These are phyloP conservation scores for Coregonus ussuriensis DNA, from an alignment of 2,797 vertebrate species.

Conservation along the genomic window DNA sequence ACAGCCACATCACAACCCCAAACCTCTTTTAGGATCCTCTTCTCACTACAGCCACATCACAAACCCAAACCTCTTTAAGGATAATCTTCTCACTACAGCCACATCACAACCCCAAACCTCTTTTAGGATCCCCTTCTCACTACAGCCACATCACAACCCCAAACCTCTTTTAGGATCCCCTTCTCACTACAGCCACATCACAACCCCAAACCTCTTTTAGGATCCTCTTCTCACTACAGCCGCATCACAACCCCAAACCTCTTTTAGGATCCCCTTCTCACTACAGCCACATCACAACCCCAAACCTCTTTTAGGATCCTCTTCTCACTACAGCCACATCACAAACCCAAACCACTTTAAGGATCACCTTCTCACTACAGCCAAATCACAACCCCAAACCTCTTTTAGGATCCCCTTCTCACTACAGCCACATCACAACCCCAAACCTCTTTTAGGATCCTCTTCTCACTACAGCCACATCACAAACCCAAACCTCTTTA, in stretches of 20 bases:
- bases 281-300: too few relatives aligned
- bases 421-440: too few relatives aligned
- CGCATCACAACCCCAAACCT: too few relatives aligned
- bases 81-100: not conserved
- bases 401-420: too few relatives aligned
- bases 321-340: not conserved
- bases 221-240: not conserved
- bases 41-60: too few relatives aligned
- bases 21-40: conserved; percentile 1
- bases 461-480: not conserved
- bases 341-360: not conserved
- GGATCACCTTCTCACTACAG: not conserved
- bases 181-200: not conserved
- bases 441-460: not conserved
- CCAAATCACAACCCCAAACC: too few relatives aligned
- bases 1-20: not conserved
- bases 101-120: not conserved
- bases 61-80: not conserved
- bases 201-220: not conserved
- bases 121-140: not conserved
- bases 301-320: not conserved
- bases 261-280: too few relatives aligned
- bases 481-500: not conserved
- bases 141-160: not conserved
- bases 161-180: not conserved